A percentile compares a stretch with the other conserved stretches of the same genome.
Conservation (phyloP, 2,888 invertebrate species). For the Archips xylosteana region DNA sequence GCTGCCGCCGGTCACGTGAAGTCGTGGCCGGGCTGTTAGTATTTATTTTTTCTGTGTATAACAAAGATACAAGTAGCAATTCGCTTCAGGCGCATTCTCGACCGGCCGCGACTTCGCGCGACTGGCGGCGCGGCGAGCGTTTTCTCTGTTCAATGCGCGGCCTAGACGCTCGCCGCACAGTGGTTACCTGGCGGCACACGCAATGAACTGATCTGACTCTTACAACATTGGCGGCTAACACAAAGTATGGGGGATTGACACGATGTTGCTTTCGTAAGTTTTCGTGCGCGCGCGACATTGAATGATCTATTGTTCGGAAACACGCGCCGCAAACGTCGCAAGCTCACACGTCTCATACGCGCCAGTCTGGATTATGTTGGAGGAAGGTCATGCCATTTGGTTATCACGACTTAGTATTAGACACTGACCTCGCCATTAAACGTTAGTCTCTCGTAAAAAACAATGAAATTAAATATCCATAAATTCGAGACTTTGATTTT, state of each 20-base stretch:
- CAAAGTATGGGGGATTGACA: constrained; percentile 45
- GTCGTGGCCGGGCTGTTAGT: too few species aligned
- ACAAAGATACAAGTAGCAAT: constrained; percentile 29
- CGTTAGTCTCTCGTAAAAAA: not conserved
- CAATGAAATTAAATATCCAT: not conserved
- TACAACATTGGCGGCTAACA: constrained; percentile 30
- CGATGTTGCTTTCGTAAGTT: constrained; percentile 73
- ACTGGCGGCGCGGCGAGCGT: too few species aligned
- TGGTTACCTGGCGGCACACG: too few species aligned
- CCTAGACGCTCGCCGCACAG: too few species aligned
- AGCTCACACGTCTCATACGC: constrained; percentile 40
- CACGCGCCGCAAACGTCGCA: constrained; percentile 49
- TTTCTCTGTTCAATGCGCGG: too few species aligned
- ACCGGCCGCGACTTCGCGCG: too few species aligned
- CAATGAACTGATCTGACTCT: not conserved
- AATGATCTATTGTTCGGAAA: constrained; percentile 72
- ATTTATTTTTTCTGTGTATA: not conserved
- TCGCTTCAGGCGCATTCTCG: constrained; percentile 38
- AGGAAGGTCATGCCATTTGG: constrained; percentile 64
- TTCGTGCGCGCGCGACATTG: constrained; percentile 76
- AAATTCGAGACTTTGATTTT: not conserved
- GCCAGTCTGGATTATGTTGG: constrained; percentile 65
- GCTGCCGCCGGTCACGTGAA: too few species aligned
- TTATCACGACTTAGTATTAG: constrained; percentile 48
- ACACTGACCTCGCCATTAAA: constrained; percentile 39